Base-by-base conservation (phyloP, 2,888 invertebrate species). In the Enchytraeus crypticus region DNA sequence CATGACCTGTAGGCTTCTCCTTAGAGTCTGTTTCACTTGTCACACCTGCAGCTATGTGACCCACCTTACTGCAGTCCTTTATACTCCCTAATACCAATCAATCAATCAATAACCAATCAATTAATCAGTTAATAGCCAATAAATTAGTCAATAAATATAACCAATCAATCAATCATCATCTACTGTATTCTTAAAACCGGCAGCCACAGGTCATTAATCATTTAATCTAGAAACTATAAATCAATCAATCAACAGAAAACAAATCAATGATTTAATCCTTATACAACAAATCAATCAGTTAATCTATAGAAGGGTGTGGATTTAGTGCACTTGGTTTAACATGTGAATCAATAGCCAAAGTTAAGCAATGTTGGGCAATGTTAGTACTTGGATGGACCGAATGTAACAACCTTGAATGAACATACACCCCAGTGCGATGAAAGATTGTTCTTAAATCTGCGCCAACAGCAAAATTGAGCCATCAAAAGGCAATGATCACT, bases 1-100 rank as follows among this genome's bases (percentile, higher is more conserved):
- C 73, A 69, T 80, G 80, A 21, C 79, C 78, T 11, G 68, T 62
- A 60, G 74, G 72, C 45, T 18, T 30, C n/a, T 73, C n/a, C 34
- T 57, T 60, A n/a, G 71, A 68, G 61, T 73, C 75, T 46, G 71
- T 72, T 1, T 71, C 74, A 61, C 77, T 77, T 43, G 73, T 68
- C 2, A 75, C 73, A 21, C 77, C 76, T 47, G 51, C 51, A 30
- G 80, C 74, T 3, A 70, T 69, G 46, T 75, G 68, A 5, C n/a
- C n/a, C n/a, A 80, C 59, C 62, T 73, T 77, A 62, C 72, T 76
- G 34, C 74, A 71, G 30, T 23, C 74, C 71, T 2, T 71, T 72
- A 43, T 69, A 67, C 2, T 77, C 59, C 66, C 74, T 69, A 80
- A 79, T 79, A 79, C 67, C 18, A 60, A 54, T 14, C 47, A 51